Evolutionary conservation across 2,888 invertebrate genomes (phyloP).

Genomic region (Drosophila mimica): DNA sequence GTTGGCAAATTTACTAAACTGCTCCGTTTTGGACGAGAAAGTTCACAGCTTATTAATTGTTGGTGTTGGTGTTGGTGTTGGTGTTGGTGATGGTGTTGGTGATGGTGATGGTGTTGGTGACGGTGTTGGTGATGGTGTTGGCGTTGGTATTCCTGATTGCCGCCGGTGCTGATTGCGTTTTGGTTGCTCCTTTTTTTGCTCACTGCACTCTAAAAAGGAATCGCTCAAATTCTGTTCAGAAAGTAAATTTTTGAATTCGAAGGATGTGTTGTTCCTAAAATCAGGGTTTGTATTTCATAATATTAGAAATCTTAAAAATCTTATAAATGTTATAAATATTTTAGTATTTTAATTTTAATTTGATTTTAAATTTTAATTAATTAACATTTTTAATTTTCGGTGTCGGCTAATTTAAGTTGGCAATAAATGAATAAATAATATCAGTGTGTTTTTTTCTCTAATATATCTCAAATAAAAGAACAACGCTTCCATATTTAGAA

Average conservation of each 20-base stretch:
- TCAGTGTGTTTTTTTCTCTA: background rate
- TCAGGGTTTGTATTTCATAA: background rate
- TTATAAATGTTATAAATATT: too few species aligned
- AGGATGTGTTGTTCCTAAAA: background rate
- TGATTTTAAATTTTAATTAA: too few species aligned
- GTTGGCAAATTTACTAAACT: conserved; percentile 29
- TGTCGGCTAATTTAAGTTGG: too few species aligned
- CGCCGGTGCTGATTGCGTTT: background rate
- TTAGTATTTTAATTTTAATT: too few species aligned
- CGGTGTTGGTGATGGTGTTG: too few species aligned
- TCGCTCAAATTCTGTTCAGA: background rate
- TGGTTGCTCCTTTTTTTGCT: background rate
- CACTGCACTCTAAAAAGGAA: background rate
- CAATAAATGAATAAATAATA: background rate
- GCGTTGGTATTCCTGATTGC: background rate
- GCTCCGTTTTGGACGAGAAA: background rate
- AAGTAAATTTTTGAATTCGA: background rate
- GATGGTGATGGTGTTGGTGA: background rate
- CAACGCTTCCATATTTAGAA: background rate
- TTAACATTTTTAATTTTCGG: too few species aligned
- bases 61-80: conserved; percentile 1
- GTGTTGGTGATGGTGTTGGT: background rate
- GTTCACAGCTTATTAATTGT: conserved; percentile 76
- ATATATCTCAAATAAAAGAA: background rate
- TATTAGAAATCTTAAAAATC: too few species aligned